Conservation (phyloP, 2,797 vertebrate species). For the Sus cebifrons region DNA sequence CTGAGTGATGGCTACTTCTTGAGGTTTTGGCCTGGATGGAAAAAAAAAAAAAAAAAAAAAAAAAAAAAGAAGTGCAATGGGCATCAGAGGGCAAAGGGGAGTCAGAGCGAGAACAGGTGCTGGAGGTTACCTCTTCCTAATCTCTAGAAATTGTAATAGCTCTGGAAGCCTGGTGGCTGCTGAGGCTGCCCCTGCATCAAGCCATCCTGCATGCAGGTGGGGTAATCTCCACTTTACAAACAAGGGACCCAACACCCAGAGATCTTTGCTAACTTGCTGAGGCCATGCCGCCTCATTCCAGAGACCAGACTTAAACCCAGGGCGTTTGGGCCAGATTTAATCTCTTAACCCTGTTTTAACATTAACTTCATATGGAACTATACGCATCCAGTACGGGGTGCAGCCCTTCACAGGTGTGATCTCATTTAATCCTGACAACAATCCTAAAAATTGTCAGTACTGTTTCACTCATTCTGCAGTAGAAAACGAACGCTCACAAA, state of each 20-base stretch:
- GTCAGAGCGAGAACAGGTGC: background rate
- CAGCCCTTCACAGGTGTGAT: background rate
- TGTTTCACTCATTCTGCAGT: background rate
- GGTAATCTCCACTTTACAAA: background rate
- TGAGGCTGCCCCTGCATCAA: background rate
- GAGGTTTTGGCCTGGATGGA: background rate
- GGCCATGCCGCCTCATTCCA: background rate
- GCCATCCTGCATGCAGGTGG: too few species aligned
- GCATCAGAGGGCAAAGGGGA: background rate
- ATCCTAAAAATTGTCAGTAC: background rate
- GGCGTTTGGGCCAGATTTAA: background rate
- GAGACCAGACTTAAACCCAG: background rate
- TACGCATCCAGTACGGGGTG: accelerated
- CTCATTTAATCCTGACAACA: background rate
- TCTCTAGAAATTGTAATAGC: background rate
- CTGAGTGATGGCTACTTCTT: background rate
- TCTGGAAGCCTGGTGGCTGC: background rate
- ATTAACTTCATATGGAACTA: background rate
- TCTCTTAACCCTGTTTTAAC: background rate
- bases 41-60: background rate
- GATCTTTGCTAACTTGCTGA: background rate
- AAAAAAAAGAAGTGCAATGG: background rate
- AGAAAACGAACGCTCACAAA: background rate
- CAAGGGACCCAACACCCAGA: background rate
- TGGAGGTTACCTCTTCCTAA: background rate